phyloP scores from a whole-genome alignment of 2,113 vertebrate species.

The Entosphenus tridentatus region DNA sequence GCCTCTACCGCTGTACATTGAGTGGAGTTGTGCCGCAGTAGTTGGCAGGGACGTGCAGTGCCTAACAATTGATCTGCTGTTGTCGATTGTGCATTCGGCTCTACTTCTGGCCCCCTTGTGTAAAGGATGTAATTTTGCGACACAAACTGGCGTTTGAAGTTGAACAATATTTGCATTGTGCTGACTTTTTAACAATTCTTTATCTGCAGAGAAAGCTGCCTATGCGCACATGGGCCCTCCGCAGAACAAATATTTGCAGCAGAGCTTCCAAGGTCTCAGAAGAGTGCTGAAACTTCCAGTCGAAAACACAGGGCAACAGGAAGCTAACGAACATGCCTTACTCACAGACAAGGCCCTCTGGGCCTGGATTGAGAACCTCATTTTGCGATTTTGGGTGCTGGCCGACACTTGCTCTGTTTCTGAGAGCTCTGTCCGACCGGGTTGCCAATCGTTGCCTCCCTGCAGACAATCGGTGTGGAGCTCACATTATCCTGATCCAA shows the following conservation, averaged over 20 bases:
- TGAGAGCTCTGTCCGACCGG: constrained; percentile 7
- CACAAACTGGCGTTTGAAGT: not conserved
- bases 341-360: constrained; percentile 41
- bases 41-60: too few species aligned
- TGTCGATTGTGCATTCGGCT: too few species aligned
- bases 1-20: too few species aligned
- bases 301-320: constrained; percentile 38
- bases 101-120: too few species aligned
- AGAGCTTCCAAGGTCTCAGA: constrained; percentile 89
- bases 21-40: too few species aligned
- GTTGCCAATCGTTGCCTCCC: constrained; percentile 60
- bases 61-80: too few species aligned
- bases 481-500: constrained; percentile 78
- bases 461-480: constrained; percentile 77
- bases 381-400: constrained; percentile 47
- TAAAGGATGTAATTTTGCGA: too few species aligned
- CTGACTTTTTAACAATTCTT: not conserved
- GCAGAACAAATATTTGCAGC: constrained; percentile 92
- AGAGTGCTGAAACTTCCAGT: constrained; percentile 65
- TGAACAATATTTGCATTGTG: not conserved
- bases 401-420: constrained; percentile 41
- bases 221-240: constrained; percentile 55
- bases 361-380: constrained; percentile 57
- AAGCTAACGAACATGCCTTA: constrained; percentile 44
- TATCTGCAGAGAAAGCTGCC: constrained; percentile 45